A percentile compares a stretch with the other conserved stretches of the same genome.
Evolutionary conservation across 2,888 invertebrate genomes (phyloP).

Genomic region (Pachymerium ferrugineum): DNA sequence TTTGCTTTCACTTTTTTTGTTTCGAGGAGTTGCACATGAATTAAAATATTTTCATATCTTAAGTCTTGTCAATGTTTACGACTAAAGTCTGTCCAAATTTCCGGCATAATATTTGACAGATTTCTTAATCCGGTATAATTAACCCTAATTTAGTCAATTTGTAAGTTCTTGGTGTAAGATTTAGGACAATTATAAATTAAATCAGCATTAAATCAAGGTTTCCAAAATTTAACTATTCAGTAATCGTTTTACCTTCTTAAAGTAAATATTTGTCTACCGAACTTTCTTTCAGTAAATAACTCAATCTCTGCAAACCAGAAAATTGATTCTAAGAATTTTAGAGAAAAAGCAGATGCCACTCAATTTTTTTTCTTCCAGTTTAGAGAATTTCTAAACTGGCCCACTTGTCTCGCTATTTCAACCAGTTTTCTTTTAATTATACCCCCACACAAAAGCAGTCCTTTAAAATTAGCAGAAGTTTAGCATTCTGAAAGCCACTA

Average conservation of each 20-base stretch:
- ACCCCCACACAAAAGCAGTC: too few species aligned
- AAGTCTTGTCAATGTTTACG: too few species aligned
- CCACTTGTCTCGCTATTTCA: background rate
- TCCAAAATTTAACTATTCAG: background rate
- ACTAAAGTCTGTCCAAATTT: background rate
- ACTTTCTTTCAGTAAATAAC: background rate
- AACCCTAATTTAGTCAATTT: slow-evolving; percentile 1
- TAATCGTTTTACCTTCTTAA: too few species aligned
- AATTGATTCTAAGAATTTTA: background rate
- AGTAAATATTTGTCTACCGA: background rate
- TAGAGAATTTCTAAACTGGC: background rate
- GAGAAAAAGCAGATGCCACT: background rate
- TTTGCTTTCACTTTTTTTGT: too few species aligned
- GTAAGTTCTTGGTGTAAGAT: background rate
- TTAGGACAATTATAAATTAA: background rate
- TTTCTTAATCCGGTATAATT: background rate
- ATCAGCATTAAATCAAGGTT: slow-evolving; percentile 15
- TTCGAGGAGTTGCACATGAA: too few species aligned
- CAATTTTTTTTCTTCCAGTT: background rate
- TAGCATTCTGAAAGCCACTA: too few species aligned
- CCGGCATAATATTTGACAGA: background rate
- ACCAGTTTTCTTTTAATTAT: background rate
- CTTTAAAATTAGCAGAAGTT: too few species aligned
- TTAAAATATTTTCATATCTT: too few species aligned
- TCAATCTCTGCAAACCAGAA: background rate